A percentile compares a stretch with the other conserved stretches of the same genome.
Conservation (phyloP, 2,888 invertebrate genomes). For the Arrhopalites spinosus region DNA sequence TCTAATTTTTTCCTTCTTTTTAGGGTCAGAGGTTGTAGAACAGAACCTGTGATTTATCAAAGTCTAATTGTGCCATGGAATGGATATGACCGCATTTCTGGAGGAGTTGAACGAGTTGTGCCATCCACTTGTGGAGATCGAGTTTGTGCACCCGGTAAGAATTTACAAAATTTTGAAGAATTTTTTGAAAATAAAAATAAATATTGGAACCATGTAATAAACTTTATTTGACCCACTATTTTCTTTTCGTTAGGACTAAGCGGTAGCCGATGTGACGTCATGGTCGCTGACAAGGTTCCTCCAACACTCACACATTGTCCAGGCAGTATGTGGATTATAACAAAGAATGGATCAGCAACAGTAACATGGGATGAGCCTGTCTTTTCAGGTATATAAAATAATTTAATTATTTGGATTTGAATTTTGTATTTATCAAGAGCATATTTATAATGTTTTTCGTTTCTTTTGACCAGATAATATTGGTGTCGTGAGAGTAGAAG, state of each 20-base stretch:
- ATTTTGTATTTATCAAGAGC: too few relatives aligned
- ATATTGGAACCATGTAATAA: too few relatives aligned
- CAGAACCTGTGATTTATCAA: conserved; percentile 86
- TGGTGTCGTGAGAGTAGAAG: conserved; percentile 76
- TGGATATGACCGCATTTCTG: conserved; percentile 85
- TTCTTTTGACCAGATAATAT: too few relatives aligned
- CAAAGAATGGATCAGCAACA: conserved; percentile 85
- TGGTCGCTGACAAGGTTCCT: conserved; percentile 82
- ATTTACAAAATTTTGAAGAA: too few relatives aligned
- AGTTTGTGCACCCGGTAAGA: conserved; percentile 77
- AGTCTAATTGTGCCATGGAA: conserved; percentile 89
- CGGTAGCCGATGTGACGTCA: conserved; percentile 81
- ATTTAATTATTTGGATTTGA: too few relatives aligned
- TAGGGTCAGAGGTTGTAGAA: conserved; percentile 85
- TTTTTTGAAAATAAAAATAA: too few relatives aligned
- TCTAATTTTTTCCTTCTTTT: too few relatives aligned
- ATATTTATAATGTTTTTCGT: too few relatives aligned
- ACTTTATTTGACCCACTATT: too few relatives aligned
- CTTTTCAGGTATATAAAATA: too few relatives aligned
- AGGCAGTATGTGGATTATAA: conserved; percentile 91
- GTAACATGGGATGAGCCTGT: conserved; percentile 91
- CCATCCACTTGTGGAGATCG: conserved; percentile 91
- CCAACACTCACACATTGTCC: conserved; percentile 89
- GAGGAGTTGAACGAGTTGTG: conserved; percentile 87
- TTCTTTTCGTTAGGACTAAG: too few relatives aligned